Base-by-base conservation (phyloP, 2,113 vertebrate genomes). In the Oryzias melastigma region DNA sequence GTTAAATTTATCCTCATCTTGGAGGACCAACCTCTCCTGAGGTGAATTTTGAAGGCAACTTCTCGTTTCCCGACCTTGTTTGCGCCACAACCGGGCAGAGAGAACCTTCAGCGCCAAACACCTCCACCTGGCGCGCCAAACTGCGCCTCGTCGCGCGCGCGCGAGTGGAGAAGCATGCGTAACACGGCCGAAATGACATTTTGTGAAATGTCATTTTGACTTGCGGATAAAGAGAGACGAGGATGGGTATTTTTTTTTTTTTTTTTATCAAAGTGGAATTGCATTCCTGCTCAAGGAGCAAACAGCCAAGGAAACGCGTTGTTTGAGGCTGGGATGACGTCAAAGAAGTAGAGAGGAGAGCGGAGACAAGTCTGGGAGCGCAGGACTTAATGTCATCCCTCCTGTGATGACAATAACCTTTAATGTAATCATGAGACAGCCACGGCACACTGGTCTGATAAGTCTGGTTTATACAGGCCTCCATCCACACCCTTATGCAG, bases 201-300 rank as follows among this genome's bases (percentile, higher is more conserved):
- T 81, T 58, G 67, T 14, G 49, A 87, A 85, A 85, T 84, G 81
- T 81, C 83, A 85, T 82, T 87, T 86, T 80, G 57, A 54, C 75
- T 29, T 46, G 54, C 16, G 64, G 58, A 86, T 82, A 75, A 80
- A 78, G 56, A 17, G 20, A 75, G 64, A 43, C 41, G 68, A 68
- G 42, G 55, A 52, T 73, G 72, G 78, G 35, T 35, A 35, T 66
- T 76, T 85, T 85, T 22, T 22, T 22, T 3, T 22, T 22, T 22
- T 22, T 22, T 22, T 79, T 77, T 75, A 87, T 87, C 78, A 84
- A 79, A 79, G 77, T 29, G 65, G 80, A 77, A 83, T 67, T 81
- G 64, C 70, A 66, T 79, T 73, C 56, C 68, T 66, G 70, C 71
- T 72, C 7, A 47, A 68, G 53, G 57, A 71, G 75, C 59, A 78